Percentiles rank a stretch among this genome's conserved stretches.
Evolutionary conservation across 2,888 invertebrate genomes (phyloP).

Genomic region (Petrolisthes cinctipes): DNA sequence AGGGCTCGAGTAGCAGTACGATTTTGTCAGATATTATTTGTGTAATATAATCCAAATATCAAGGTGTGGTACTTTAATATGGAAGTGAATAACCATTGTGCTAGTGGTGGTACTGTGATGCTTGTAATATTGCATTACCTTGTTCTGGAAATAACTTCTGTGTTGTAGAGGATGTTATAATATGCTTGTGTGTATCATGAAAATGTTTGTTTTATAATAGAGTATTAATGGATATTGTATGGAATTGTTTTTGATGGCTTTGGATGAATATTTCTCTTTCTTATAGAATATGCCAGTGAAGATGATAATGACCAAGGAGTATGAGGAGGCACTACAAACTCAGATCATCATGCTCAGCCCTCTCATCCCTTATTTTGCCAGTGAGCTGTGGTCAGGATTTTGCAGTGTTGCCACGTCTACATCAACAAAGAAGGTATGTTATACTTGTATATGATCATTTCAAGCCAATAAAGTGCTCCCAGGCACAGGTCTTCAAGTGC

Average conservation of each 20-base stretch:
- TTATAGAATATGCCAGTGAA: conserved; percentile 56
- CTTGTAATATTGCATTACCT: too few species aligned
- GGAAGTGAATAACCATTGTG: too few species aligned
- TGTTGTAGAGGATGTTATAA: too few species aligned
- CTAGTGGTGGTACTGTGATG: too few species aligned
- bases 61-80: too few species aligned
- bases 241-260: background rate
- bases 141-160: too few species aligned
- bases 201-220: too few species aligned
- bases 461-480: background rate
- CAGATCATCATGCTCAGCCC: conserved; percentile 60
- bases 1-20: too few species aligned
- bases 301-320: conserved; percentile 51
- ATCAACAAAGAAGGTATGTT: conserved; percentile 33
- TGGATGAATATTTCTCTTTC: background rate
- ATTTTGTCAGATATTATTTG: too few species aligned
- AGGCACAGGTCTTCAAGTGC: background rate
- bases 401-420: conserved; percentile 42
- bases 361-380: conserved; percentile 59
- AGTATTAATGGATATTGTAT: background rate
- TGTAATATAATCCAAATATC: too few species aligned
- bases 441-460: too few species aligned
- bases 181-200: too few species aligned
- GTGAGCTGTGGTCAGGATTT: conserved; percentile 64
- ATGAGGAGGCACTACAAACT: conserved; percentile 53